Conservation (phyloP, 2,888 invertebrate genomes). For the Salticus scenicus region DNA sequence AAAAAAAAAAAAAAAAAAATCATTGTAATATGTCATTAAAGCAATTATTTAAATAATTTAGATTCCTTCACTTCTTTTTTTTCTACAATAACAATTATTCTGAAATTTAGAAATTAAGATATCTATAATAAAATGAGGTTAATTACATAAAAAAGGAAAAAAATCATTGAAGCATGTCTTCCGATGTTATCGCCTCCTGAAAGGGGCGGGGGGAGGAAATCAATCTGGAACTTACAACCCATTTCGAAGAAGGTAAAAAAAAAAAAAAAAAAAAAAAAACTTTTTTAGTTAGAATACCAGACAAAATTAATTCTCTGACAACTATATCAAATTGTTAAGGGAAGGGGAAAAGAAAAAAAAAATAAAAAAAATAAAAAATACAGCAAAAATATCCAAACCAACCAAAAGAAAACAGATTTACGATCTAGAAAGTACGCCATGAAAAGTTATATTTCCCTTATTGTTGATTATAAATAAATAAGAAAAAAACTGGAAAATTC, state of each 20-base stretch:
- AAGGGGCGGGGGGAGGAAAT: background rate
- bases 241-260: background rate
- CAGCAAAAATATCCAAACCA: no score
- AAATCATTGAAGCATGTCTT: no score
- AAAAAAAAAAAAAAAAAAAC: no score
- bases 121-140: background rate
- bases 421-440: no score
- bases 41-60: background rate
- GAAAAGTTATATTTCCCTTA: no score
- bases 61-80: background rate
- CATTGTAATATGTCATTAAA: no score
- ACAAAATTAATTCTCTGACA: slow-evolving; percentile 23
- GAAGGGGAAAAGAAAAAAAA: background rate
- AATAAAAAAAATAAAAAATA: background rate
- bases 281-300: background rate
- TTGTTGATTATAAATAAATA: no score
- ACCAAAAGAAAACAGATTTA: no score
- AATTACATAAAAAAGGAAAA: background rate
- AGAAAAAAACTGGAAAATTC: background rate
- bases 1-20: no score
- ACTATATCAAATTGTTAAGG: slow-evolving; percentile 6
- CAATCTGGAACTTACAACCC: background rate
- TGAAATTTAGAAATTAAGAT: background rate
- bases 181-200: no score
- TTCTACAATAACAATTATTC: background rate